A percentile compares a stretch with the other conserved stretches of the same genome.
These are phyloP conservation scores for Scolopax rusticola DNA, from an alignment of 2,797 vertebrate species.

Conservation along the genomic window DNA sequence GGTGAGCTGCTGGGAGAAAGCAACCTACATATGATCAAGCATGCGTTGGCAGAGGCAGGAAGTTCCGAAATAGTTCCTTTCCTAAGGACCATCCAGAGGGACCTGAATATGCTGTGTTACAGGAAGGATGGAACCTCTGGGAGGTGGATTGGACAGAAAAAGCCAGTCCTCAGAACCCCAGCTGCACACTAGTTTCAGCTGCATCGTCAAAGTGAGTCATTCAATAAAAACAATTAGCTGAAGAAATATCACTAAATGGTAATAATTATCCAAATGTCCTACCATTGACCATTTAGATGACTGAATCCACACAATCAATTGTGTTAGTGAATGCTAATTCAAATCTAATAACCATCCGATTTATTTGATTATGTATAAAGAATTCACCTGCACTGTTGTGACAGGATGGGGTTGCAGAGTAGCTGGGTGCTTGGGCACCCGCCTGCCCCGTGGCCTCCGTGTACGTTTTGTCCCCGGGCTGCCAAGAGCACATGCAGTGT, in stretches of 20 bases:
- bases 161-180: neutral
- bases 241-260: slow-evolving; percentile 68
- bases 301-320: slow-evolving; percentile 75
- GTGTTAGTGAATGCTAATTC: slow-evolving; percentile 74
- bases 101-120: neutral
- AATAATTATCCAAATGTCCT: slow-evolving; percentile 76
- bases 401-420: neutral
- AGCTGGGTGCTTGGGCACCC: neutral
- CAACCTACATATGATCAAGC: neutral
- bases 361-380: slow-evolving; percentile 65
- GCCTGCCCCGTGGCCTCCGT: neutral
- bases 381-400: slow-evolving; percentile 29
- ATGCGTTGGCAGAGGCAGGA: neutral
- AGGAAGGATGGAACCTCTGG: neutral
- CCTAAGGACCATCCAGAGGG: neutral
- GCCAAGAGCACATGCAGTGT: neutral
- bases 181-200: slow-evolving; percentile 45
- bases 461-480: neutral
- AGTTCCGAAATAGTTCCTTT: neutral
- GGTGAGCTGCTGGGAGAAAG: neutral
- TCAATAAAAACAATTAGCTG: slow-evolving; percentile 77
- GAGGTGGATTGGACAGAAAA: slow-evolving; percentile 3
- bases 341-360: slow-evolving; percentile 72
- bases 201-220: slow-evolving; percentile 69
- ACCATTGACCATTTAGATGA: slow-evolving; percentile 74